These are phyloP conservation scores for Elmis aenea DNA, from an alignment of 2,888 invertebrate species.

Conservation along the genomic window DNA sequence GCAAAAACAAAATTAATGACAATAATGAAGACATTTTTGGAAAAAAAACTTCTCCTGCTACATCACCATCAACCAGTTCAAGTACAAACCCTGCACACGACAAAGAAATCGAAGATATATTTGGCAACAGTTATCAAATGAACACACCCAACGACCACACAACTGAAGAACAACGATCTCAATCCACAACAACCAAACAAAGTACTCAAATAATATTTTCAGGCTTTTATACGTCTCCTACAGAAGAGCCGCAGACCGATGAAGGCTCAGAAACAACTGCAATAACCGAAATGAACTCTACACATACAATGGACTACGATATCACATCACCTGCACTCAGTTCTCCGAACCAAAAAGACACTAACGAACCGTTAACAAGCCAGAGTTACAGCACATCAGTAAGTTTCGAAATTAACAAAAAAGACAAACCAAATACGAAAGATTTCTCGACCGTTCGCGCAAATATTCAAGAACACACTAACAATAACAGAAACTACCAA, in stretches of 20 bases:
- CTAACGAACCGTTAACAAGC: slow-evolving; percentile 39
- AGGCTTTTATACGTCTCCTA: slow-evolving; percentile 1
- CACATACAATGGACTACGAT: slow-evolving; percentile 17
- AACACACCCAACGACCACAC: too few species aligned
- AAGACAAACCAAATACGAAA: slow-evolving; percentile 18
- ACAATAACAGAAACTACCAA: slow-evolving; percentile 40
- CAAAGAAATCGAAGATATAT: slow-evolving; percentile 33
- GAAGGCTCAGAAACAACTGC: slow-evolving; percentile 15
- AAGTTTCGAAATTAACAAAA: slow-evolving; percentile 50
- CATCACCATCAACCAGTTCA: too few species aligned
- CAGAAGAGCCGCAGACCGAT: neutral
- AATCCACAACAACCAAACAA: slow-evolving; percentile 12
- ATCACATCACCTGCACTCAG: too few species aligned
- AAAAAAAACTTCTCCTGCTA: too few species aligned
- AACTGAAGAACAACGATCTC: slow-evolving; percentile 13
- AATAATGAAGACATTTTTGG: too few species aligned
- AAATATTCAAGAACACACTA: slow-evolving; percentile 26
- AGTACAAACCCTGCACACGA: slow-evolving; percentile 25
- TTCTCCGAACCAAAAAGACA: too few species aligned
- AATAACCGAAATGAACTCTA: slow-evolving; percentile 15
- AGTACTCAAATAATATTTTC: slow-evolving; percentile 4
- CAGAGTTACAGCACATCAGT: slow-evolving; percentile 53
- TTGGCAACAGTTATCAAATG: too few species aligned
- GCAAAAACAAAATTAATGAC: neutral
- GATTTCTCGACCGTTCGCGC: neutral